phyloP scores from a whole-genome alignment of 2,113 vertebrate species.

The Myocastor coypus region DNA sequence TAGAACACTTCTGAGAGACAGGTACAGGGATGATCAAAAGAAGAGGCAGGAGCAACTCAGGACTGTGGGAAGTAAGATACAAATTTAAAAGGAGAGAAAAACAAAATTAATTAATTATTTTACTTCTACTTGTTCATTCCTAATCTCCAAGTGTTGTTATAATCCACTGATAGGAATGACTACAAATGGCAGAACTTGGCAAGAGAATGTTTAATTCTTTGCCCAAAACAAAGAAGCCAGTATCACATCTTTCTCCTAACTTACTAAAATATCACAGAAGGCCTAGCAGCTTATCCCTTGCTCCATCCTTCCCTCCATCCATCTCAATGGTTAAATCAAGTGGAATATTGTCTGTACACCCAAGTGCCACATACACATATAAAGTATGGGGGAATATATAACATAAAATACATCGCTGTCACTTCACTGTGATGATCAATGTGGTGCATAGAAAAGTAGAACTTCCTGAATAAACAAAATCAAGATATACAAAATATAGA shows the following conservation, averaged over 20 bases:
- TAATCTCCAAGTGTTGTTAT: not conserved
- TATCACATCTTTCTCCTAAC: not conserved
- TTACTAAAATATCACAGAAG: not conserved
- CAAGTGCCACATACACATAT: not conserved
- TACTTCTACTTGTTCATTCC: not conserved
- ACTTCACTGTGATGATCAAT: not conserved
- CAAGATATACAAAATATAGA: not conserved
- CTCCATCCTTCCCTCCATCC: not conserved
- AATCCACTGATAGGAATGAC: not conserved
- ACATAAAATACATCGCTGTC: not conserved
- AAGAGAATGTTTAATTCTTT: not conserved
- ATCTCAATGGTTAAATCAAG: not conserved
- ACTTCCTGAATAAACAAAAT: slow-evolving; percentile 21
- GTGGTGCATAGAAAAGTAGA: not conserved
- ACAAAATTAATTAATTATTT: not conserved
- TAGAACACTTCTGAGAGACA: not conserved
- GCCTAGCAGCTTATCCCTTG: not conserved
- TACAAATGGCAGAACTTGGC: not conserved
- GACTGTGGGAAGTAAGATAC: not conserved
- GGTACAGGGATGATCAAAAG: not conserved
- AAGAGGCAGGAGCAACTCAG: not conserved
- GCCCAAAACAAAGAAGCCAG: not conserved
- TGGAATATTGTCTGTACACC: not conserved
- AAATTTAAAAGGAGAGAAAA: not conserved
- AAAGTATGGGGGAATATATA: not conserved